Evolutionary conservation across 2,113 vertebrate genomes (phyloP), one percentile per base, ranked within the genome.

Genomic region (Marmota monax): DNA sequence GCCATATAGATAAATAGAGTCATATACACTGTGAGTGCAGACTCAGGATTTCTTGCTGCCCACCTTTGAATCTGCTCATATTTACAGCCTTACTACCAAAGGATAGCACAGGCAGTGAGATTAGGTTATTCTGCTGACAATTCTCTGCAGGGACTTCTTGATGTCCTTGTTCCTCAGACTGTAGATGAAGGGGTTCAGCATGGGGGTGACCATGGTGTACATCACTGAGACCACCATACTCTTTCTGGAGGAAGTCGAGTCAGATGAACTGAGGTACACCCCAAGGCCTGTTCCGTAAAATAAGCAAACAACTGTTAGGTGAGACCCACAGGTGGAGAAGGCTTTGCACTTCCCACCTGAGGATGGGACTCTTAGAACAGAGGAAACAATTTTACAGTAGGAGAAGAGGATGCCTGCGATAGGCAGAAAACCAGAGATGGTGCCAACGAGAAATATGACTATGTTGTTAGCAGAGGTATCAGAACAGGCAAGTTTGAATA

Each of bases 371-470:
- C 45, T 77, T 4, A 48, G 25, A 37, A 82, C 25, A 3, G 79
- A 61, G 20, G 34, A 58, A 23, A 90, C 4, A 37, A 90, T 85
- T 85, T 0, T 7, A 25, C 1, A 51, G 23, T 88, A 84, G 42
- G 82, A 94, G 14, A 32, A 96, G 56, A 96, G 13, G 17, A 91
- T 96, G 7, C 92, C 88, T 0, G 5, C 48, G 14, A 94, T 13
- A 51, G 83, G 92, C 8, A 91, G 1, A 13, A 74, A 74, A 48
- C 58, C 82, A 48, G 94, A 69, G 18, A 90, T 45, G 9, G 45
- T 37, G 3, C 73, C 67, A 39, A 67, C 4, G 29, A 87, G 20
- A 86, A 53, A 87, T 4, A 69, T 74, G 9, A 91, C 51, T 29
- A 76, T 37, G 4, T 79, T 42, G 23, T 42, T 61, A 5, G 17